Percentiles rank a stretch among this genome's conserved stretches.
phyloP scores from a whole-genome alignment of 2,888 invertebrate genomes.

The Diarsia dahlii region DNA sequence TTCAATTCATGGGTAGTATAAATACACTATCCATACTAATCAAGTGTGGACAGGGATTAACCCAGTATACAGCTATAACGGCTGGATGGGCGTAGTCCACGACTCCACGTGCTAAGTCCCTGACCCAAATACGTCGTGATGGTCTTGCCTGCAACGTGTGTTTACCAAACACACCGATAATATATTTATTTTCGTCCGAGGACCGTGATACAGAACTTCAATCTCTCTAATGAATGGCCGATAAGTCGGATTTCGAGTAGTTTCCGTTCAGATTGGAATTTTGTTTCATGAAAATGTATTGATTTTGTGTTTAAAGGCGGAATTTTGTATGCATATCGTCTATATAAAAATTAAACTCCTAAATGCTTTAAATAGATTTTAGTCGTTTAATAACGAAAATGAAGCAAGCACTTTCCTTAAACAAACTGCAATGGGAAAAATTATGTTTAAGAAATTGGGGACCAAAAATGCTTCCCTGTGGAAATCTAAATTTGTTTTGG shows the following conservation, averaged over 20 bases:
- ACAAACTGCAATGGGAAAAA: background rate
- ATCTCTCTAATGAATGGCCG: conserved; percentile 50
- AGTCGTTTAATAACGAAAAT: background rate
- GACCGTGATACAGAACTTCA: conserved; percentile 51
- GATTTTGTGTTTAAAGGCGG: conserved; percentile 5
- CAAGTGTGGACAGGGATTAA: conserved; percentile 76
- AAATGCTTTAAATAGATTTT: background rate
- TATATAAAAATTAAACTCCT: background rate
- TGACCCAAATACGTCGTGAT: conserved; percentile 77
- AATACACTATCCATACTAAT: conserved; percentile 70
- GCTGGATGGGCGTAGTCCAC: conserved; percentile 76
- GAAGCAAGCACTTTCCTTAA: background rate
- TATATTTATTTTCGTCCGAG: conserved; percentile 60
- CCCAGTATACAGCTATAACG: conserved; percentile 67
- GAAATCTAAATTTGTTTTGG: conserved; percentile 16
- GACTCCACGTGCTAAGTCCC: conserved; percentile 74
- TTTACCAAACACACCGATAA: conserved; percentile 64
- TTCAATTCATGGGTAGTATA: conserved; percentile 70
- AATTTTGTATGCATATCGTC: background rate
- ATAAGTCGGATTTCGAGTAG: conserved; percentile 21
- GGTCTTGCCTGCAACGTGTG: conserved; percentile 68
- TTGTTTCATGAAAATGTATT: conserved; percentile 20
- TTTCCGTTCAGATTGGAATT: conserved; percentile 16
- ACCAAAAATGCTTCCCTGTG: conserved; percentile 4
- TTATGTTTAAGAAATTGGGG: background rate